A percentile compares a stretch with the other conserved stretches of the same genome.
Evolutionary conservation across 2,888 invertebrate species (phyloP).

Genomic region (Drosophila picticornis): DNA sequence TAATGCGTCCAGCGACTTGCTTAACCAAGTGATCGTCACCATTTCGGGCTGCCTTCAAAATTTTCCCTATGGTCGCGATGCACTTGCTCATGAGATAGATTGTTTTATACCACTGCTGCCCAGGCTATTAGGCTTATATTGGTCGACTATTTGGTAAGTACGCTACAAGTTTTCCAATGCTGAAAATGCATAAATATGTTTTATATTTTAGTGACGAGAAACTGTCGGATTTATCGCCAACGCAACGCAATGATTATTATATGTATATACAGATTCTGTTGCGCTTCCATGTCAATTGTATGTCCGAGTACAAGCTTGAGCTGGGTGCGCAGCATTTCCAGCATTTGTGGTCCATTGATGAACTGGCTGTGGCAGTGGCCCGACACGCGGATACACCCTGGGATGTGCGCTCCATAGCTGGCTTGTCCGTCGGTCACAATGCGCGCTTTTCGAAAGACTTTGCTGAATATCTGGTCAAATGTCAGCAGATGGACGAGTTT

Average conservation of each 20-base stretch:
- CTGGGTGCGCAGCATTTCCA: conserved; percentile 39
- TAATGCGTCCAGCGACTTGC: background rate
- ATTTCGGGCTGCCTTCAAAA: background rate
- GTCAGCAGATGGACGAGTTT: conserved; percentile 46
- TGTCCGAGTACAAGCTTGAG: conserved; percentile 85
- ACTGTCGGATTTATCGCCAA: conserved; percentile 73
- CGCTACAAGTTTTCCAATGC: background rate
- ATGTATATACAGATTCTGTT: conserved; percentile 84
- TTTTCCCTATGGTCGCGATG: background rate
- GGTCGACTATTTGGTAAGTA: conserved; percentile 72
- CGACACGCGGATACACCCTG: conserved; percentile 87
- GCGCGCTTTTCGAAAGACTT: conserved; percentile 84
- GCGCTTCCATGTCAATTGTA: conserved; percentile 83
- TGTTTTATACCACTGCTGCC: background rate
- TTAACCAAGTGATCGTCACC: background rate
- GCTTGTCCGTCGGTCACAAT: conserved; percentile 86
- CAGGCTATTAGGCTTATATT: conserved; percentile 71
- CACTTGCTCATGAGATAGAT: background rate
- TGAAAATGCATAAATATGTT: background rate
- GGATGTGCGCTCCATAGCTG: conserved; percentile 89
- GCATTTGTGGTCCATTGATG: conserved; percentile 45
- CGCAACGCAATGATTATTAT: conserved; percentile 82
- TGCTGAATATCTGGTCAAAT: conserved; percentile 51
- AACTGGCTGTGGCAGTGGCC: conserved; percentile 82
- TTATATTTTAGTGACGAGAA: conserved; percentile 11